Conservation (phyloP, 35 echinoderm and acorn worm genomes). For the Nesometra sesokonis region DNA sequence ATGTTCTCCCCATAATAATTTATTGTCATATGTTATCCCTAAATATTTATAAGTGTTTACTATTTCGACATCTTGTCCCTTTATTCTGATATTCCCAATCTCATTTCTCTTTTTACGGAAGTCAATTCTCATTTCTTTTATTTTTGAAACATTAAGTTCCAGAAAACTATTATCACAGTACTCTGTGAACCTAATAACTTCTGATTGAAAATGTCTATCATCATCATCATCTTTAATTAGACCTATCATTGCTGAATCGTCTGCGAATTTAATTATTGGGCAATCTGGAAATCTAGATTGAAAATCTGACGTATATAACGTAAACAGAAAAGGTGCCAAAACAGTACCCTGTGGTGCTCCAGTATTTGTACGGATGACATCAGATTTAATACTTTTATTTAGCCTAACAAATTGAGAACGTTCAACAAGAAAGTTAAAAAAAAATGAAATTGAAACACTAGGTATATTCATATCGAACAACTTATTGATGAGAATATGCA, state of each 20-base stretch:
- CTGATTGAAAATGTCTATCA: neutral
- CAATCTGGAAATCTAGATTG: constrained; percentile 2
- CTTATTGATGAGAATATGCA: neutral
- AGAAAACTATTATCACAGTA: constrained; percentile 25
- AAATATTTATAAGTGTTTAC: neutral
- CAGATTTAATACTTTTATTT: neutral
- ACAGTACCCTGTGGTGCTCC: constrained; percentile 46
- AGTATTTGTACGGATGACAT: constrained; percentile 10
- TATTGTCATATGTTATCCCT: neutral
- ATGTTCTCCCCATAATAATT: neutral
- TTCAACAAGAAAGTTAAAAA: constrained; percentile 12
- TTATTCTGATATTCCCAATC: neutral
- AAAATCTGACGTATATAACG: constrained; percentile 40
- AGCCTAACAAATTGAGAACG: constrained; percentile 26
- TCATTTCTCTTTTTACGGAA: neutral
- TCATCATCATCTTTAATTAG: constrained; percentile 23
- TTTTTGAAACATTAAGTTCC: constrained; percentile 34
- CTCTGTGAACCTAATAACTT: constrained; percentile 22
- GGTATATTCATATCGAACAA: neutral
- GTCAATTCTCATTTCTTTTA: constrained; percentile 47
- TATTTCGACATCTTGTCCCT: neutral
- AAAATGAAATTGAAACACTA: neutral
- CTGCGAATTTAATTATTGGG: constrained; percentile 47
- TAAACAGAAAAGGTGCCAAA: constrained; percentile 31
- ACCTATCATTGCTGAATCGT: constrained; percentile 31